Percentiles rank a stretch among this genome's conserved stretches.
Conservation (phyloP, 2,888 invertebrate genomes). For the Tribolium freemani region DNA sequence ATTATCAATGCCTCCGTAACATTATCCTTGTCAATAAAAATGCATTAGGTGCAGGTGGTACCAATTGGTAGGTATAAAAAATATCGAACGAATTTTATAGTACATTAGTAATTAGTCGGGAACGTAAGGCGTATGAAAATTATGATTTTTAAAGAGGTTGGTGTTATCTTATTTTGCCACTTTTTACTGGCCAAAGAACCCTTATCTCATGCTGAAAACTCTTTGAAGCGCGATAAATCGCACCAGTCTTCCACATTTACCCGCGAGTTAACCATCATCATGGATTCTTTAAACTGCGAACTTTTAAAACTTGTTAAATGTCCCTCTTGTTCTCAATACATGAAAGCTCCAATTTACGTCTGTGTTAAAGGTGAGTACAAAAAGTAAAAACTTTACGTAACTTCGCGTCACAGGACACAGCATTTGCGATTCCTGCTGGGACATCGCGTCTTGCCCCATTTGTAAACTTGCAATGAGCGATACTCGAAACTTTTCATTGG, state of each 20-base stretch:
- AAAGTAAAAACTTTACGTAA: background rate
- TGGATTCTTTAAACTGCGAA: conserved; percentile 9
- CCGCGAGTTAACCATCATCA: conserved; percentile 11
- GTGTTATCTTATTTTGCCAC: background rate
- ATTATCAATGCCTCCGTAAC: background rate
- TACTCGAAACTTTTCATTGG: conserved; percentile 33
- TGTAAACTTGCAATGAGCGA: conserved; percentile 13
- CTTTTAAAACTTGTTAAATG: conserved; percentile 23
- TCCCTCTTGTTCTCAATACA: conserved; percentile 22
- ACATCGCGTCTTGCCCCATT: background rate
- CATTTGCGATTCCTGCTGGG: conserved; percentile 10
- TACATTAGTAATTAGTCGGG: too few relatives aligned
- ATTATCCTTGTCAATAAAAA: background rate
- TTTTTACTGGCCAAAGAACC: background rate
- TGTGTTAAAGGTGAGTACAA: conserved; percentile 4
- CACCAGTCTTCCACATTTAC: background rate
- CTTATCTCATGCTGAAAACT: background rate
- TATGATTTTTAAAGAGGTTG: too few relatives aligned
- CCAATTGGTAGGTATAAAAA: background rate
- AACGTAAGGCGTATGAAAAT: too few relatives aligned
- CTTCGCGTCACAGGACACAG: conserved; percentile 23
- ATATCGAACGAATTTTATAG: too few relatives aligned
- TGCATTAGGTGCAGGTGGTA: background rate
- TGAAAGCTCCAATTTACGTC: conserved; percentile 18
- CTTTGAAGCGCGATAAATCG: conserved; percentile 2